Conservation (phyloP, 2,888 invertebrate genomes). For the Standfussiana lucernea region DNA sequence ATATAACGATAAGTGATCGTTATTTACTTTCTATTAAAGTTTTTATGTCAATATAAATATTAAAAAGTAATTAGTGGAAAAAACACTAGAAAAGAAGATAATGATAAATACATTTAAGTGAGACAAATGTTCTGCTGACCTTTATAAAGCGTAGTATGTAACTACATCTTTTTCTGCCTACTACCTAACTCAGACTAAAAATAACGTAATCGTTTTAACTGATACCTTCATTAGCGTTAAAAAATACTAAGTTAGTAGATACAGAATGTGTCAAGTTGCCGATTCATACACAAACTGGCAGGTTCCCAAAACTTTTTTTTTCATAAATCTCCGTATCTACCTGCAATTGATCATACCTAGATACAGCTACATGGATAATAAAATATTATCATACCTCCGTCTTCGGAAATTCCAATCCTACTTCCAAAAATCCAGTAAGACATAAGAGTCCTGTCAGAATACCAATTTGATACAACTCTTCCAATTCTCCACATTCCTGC, state of each 20-base stretch:
- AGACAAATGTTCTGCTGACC: slow-evolving; percentile 42
- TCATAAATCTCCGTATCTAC: background rate
- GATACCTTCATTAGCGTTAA: background rate
- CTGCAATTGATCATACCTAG: slow-evolving; percentile 12
- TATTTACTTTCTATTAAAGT: slow-evolving; percentile 44
- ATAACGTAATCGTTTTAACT: background rate
- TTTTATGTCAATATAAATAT: background rate
- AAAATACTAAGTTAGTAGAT: background rate
- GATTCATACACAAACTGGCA: background rate
- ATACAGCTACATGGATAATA: background rate
- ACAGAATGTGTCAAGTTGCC: background rate
- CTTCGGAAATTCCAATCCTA: slow-evolving; percentile 33
- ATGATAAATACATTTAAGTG: slow-evolving; percentile 28
- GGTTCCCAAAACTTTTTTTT: background rate
- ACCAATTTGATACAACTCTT: slow-evolving; percentile 54
- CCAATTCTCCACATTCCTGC: slow-evolving; percentile 71
- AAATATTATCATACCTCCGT: slow-evolving; percentile 2
- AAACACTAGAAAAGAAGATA: background rate
- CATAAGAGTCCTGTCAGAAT: slow-evolving; percentile 57
- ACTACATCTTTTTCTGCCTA: background rate
- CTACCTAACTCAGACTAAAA: background rate
- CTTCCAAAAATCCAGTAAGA: slow-evolving; percentile 57
- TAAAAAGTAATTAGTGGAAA: slow-evolving; percentile 18
- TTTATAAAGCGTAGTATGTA: slow-evolving; percentile 28
- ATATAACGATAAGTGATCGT: slow-evolving; percentile 18